Evolutionary conservation across 2,113 vertebrate genomes (phyloP), one percentile per base, ranked within the genome.

Genomic region (Dicerorhinus sumatrensis): DNA sequence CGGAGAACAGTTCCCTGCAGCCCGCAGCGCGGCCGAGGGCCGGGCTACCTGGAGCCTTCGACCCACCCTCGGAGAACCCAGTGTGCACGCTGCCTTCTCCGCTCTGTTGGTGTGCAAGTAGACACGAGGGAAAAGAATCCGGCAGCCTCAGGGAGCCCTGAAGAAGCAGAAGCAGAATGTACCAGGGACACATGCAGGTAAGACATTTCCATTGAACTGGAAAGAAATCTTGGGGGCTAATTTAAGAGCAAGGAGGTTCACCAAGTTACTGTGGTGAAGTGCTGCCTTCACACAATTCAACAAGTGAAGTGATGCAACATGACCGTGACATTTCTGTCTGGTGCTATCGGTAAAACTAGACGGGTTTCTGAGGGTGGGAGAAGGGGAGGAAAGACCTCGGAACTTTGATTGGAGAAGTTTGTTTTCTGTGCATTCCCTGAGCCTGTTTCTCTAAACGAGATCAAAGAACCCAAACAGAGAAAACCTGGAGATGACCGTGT

Each of bases 111-210:
- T 17, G 91, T 70, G 86, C 95, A 21, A 48, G 77, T 3, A 39
- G 14, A 54, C 75, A 27, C 48, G 18, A 73, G 95, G 93, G 69
- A 46, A n/a, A 84, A 96, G 31, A 58, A 56, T 31, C 97, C 67
- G 88, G 96, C 92, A 93, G 72, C 98, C 97, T 72, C 98, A n/a
- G 98, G 97, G 98, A 96, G 94, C 94, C 79, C 98, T 1, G 93
- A 82, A 80, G 63, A 98, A 63, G 96, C 85, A 23, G 0, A 0
- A 97, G 98, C 99, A 99, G 97, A 69, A 99, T 99, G 99, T 99
- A 99, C 99, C 99, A 99, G 99, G 99, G 99, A 98, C 99, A 99
- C 98, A 99, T 99, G 98, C 99, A 99, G 99, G 99, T 99, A 98
- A 99, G 99, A 79, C 82, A 46, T 77, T 73, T 56, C 77, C 82